Base-by-base conservation (phyloP, 23 tunicate genomes). In the Phallusia fumigata region DNA sequence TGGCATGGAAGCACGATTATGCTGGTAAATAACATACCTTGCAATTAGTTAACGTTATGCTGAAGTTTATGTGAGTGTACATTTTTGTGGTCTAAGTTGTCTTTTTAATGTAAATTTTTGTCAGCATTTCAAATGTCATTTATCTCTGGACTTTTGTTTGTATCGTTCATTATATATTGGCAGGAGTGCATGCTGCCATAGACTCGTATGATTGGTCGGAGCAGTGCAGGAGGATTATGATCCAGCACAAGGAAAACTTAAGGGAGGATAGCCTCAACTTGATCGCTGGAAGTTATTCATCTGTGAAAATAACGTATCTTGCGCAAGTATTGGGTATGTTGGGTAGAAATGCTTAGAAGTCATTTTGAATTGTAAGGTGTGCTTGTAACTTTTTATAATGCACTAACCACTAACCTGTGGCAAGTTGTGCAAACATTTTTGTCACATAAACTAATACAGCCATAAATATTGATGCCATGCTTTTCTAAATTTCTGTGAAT, bases 231-330 rank as follows among this genome's bases (percentile, higher is more conserved):
- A 36, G n/a, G 50, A 88, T 93, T 3, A 77, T 93, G 80, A 33
- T 3, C 22, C 83, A 84, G n/a, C 65, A 82, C 65, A 85, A 79
- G 69, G 65, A 19, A 30, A 72, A 77, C 51, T 47, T 84, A 18
- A 77, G 72, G 32, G 87, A 93, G 33, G 77, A 88, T 45, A 84
- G 88, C 51, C 65, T 93, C 30, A 64, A 50, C 33, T 32, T 93
- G 81, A 83, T 93, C 18, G 87, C 92, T 30, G 81, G 72, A 36
- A 86, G 93, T 3, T 93, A 93, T 65, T 64, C 97, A 16, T 52
- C 86, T 0, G 82, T 88, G 0, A 81, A 80, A 15, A 47, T 83
- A 35, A 33, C 64, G 21, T 76, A 79, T 19, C 18, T 87, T 6
- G 86, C 93, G 12, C 47, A 79, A 8, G 30, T 93, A 18, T 76